phyloP scores from a whole-genome alignment of 2,797 vertebrate genomes.

The Siniperca undulata region DNA sequence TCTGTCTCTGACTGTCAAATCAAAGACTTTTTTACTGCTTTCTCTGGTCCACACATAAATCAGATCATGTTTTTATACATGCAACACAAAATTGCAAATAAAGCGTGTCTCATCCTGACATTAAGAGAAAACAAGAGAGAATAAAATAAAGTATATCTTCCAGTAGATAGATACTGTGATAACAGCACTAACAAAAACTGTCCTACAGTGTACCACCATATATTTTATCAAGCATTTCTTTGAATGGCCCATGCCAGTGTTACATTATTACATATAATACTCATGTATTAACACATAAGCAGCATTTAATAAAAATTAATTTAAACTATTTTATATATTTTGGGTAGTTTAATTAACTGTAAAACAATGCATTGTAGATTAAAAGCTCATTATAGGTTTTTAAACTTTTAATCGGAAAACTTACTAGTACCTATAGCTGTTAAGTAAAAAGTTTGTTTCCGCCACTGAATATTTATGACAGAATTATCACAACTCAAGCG shows the following conservation, averaged over 20 bases:
- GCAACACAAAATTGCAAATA: background rate
- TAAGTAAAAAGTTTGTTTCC: no score
- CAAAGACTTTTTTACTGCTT: background rate
- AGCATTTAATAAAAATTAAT: background rate
- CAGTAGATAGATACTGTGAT: background rate
- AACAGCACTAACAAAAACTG: background rate
- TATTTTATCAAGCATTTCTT: no score
- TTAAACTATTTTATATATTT: no score
- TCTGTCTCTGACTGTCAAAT: constrained; percentile 6
- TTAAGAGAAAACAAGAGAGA: no score
- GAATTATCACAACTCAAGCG: no score
- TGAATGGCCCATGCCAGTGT: no score
- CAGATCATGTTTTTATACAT: background rate
- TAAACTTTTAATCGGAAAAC: background rate
- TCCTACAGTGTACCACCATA: background rate
- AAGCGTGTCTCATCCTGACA: background rate
- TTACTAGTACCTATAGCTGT: background rate
- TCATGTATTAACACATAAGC: background rate
- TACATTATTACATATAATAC: background rate
- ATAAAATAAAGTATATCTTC: background rate
- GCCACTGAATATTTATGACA: no score
- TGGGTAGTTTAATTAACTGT: background rate
- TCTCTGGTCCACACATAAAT: background rate
- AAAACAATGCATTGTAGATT: background rate
- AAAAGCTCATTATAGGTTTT: background rate